Percentiles rank a stretch among this genome's conserved stretches.
phyloP scores from a whole-genome alignment of 2,888 invertebrate genomes.

The Bombylius major region DNA sequence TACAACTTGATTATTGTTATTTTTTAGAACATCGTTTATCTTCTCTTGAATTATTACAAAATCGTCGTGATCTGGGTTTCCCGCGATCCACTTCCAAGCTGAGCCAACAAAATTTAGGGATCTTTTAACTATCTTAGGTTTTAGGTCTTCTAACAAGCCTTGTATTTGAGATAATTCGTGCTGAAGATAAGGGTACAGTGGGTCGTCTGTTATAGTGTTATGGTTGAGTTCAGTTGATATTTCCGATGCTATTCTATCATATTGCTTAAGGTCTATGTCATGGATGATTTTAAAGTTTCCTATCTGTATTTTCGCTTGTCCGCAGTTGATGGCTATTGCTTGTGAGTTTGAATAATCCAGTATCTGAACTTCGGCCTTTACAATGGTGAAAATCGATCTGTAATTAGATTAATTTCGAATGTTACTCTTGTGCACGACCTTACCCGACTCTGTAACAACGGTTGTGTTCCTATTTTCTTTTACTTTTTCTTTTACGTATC shows the following conservation, averaged over 20 bases:
- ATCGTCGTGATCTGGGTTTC: no score
- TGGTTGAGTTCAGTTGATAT: slow-evolving; percentile 1
- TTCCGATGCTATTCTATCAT: slow-evolving; percentile 1
- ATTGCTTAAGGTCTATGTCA: slow-evolving; percentile 6
- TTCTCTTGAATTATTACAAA: no score
- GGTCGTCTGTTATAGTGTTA: slow-evolving; percentile 3
- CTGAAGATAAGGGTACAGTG: slow-evolving; percentile 5
- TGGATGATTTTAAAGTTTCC: slow-evolving; percentile 10
- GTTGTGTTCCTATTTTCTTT: no score
- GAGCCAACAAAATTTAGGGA: no score
- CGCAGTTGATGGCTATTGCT: slow-evolving; percentile 4
- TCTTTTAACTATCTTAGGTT: background rate
- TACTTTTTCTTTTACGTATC: no score
- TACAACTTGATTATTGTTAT: no score
- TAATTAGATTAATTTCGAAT: no score
- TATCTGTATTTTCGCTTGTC: slow-evolving; percentile 5
- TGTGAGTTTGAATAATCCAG: slow-evolving; percentile 11
- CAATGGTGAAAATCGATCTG: no score
- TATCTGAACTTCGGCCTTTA: slow-evolving; percentile 1
- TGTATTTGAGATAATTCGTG: background rate
- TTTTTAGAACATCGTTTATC: no score
- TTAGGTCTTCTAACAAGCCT: background rate
- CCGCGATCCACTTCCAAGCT: no score
- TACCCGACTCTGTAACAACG: no score
- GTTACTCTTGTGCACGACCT: no score